Conservation (phyloP, 2,113 vertebrate genomes). For the Bos javanicus region DNA sequence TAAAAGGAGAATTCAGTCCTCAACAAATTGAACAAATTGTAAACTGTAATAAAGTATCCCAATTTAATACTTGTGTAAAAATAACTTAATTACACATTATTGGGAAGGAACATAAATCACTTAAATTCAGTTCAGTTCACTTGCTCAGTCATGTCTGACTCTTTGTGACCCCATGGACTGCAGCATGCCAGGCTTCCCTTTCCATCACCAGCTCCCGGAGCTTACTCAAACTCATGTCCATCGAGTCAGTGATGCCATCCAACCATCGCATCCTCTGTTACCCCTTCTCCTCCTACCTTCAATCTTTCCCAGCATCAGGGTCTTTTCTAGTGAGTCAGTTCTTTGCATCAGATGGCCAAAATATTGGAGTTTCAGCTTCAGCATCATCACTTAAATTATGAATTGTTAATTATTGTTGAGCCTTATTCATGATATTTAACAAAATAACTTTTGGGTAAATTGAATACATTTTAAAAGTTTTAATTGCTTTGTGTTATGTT, state of each 20-base stretch:
- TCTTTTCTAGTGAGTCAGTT: neutral
- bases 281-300: neutral
- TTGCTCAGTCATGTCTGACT: neutral
- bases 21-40: neutral
- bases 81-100: neutral
- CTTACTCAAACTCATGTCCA: neutral
- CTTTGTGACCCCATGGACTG: neutral
- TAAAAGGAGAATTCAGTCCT: neutral
- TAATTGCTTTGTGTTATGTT: neutral
- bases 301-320: neutral
- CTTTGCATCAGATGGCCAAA: neutral
- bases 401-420: neutral
- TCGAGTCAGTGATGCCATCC: neutral
- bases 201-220: neutral
- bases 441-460: neutral
- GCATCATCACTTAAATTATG: neutral
- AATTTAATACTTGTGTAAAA: neutral
- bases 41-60: neutral
- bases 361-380: neutral
- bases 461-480: neutral
- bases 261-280: neutral
- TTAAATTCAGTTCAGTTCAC: neutral
- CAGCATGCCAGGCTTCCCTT: neutral
- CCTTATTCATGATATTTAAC: neutral
- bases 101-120: neutral